Percentiles rank a stretch among this genome's conserved stretches.
Evolutionary conservation across 2,888 invertebrate species (phyloP).

Genomic region (Oxystoma pomonae): DNA sequence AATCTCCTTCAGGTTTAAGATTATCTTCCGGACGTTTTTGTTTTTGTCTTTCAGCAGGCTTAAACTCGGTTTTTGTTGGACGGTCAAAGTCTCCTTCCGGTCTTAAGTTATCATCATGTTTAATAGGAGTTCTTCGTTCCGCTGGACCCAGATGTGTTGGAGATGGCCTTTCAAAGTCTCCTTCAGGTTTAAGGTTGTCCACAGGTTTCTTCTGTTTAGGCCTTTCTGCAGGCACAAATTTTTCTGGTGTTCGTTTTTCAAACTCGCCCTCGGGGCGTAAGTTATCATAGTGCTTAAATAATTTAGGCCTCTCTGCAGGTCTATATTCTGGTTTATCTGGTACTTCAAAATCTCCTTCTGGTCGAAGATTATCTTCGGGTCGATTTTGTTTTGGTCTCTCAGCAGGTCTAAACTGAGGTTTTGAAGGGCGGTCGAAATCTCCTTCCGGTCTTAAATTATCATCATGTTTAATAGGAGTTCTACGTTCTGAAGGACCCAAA

Average conservation of each 20-base stretch:
- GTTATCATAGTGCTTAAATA: constrained; percentile 50
- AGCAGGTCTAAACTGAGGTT: constrained; percentile 42
- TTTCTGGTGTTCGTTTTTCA: constrained; percentile 40
- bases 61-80: constrained; percentile 44
- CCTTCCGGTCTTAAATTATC: constrained; percentile 46
- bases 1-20: constrained; percentile 49
- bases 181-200: constrained; percentile 41
- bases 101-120: constrained; percentile 51
- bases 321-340: constrained; percentile 45
- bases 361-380: constrained; percentile 48
- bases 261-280: constrained; percentile 49
- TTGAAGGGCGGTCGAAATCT: constrained; percentile 49
- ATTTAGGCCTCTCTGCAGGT: constrained; percentile 47
- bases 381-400: constrained; percentile 41
- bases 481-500: constrained; percentile 40
- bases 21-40: constrained; percentile 55
- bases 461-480: constrained; percentile 41
- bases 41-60: constrained; percentile 48
- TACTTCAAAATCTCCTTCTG: constrained; percentile 56
- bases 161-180: constrained; percentile 44
- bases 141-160: constrained; percentile 43
- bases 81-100: constrained; percentile 55
- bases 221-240: constrained; percentile 41
- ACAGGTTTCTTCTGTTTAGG: constrained; percentile 43
- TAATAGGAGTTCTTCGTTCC: constrained; percentile 45